phyloP scores from a whole-genome alignment of 2,888 invertebrate species.

The Eupithecia pulchellata region DNA sequence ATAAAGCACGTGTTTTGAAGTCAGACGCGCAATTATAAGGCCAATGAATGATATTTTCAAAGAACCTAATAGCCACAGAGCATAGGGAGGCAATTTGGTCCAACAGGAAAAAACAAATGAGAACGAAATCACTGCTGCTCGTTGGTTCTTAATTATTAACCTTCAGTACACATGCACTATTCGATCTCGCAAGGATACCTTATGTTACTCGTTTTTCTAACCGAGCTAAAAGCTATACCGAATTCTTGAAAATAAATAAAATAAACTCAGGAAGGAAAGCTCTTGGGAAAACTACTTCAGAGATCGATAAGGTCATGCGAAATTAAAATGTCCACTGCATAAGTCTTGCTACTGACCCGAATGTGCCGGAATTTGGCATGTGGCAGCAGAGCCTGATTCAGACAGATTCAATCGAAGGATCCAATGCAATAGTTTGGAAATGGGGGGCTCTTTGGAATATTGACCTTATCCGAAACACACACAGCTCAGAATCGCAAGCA shows the following conservation, averaged over 20 bases:
- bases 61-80: background rate
- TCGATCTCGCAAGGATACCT: background rate
- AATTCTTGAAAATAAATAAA: conserved; percentile 3
- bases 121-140: background rate
- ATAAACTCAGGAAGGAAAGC: background rate
- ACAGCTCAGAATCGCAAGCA: conserved; percentile 11
- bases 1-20: conserved; percentile 31
- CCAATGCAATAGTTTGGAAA: conserved; percentile 23
- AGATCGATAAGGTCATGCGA: conserved; percentile 13
- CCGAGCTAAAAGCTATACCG: background rate
- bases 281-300: background rate
- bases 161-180: background rate
- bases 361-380: conserved; percentile 29
- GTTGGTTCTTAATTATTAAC: background rate
- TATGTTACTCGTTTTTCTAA: background rate
- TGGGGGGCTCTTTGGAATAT: conserved; percentile 15
- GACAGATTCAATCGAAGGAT: conserved; percentile 29
- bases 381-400: conserved; percentile 30
- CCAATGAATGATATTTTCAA: background rate
- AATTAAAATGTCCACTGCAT: conserved; percentile 35
- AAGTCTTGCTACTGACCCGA: conserved; percentile 30
- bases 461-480: conserved; percentile 16
- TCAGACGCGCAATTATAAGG: conserved; percentile 25
- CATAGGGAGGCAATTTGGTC: background rate
- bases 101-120: background rate